Evolutionary conservation across 2,113 vertebrate species (phyloP).

Genomic region (Cygnus atratus): DNA sequence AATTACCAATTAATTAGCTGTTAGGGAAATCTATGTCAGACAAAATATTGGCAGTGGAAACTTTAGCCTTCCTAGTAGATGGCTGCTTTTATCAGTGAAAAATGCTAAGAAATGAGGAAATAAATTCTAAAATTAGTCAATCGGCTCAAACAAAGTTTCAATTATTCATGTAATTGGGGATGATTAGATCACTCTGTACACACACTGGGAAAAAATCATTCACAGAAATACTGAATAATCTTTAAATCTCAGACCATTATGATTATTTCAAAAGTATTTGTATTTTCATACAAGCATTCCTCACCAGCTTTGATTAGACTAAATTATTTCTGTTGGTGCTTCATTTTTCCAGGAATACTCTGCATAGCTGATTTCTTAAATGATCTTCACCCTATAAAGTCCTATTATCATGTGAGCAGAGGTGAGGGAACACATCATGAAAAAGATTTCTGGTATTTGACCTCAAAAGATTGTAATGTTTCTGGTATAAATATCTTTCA

Average conservation of each 20-base stretch:
- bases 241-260: background rate
- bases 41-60: conserved; percentile 19
- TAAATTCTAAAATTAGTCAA: background rate
- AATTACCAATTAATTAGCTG: background rate
- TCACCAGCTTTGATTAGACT: conserved; percentile 9
- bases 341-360: background rate
- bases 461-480: background rate
- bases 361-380: background rate
- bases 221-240: background rate
- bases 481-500: background rate
- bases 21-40: background rate
- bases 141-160: background rate
- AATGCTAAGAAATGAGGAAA: background rate
- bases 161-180: background rate
- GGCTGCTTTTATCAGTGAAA: background rate
- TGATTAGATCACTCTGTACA: conserved; percentile 40
- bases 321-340: conserved; percentile 16
- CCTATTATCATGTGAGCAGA: background rate
- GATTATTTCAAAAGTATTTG: conserved; percentile 12
- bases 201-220: background rate
- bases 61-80: background rate
- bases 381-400: background rate
- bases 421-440: background rate
- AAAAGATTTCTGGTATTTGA: background rate
- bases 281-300: conserved; percentile 24